Base-by-base conservation (phyloP, 2,888 invertebrate genomes). In the Pristionchus arcanus region DNA sequence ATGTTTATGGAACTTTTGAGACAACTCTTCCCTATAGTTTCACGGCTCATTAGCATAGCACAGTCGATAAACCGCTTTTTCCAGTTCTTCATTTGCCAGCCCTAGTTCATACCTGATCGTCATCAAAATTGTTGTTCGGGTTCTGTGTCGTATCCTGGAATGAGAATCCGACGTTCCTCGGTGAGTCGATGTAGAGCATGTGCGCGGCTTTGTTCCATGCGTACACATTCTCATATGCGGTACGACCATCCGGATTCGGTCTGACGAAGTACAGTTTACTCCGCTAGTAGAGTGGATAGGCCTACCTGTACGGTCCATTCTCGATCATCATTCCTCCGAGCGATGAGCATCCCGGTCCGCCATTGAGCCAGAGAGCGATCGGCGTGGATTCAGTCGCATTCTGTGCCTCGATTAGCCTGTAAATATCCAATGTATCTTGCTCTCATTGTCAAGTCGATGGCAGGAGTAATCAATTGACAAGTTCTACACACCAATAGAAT, bases 151-250 rank as follows among this genome's bases (percentile, higher is more conserved):
- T 95, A 66, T 93, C 94, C 31, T 21, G 81, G 42, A 77, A 88
- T 19, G 96, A 96, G 93, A 95, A 96, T 4, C 96, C 96, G 81
- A 96, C 96, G 87, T 96, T 96, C 53, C 96, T 95, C 42, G 96
- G 96, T 2, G 96, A 95, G 92, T 96, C 96, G 90, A 96, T 91
- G 93, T 95, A 96, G 87, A 96, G 90, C 90, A 96, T 95, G 92
- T 96, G 96, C 16, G 96, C 96, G 21, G 95, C 92, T 37, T 88
- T 88, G n/a, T 88, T 88, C 84, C 84, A 71, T 19, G 84, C 63
- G 85, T 85, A 55, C 15, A 93, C 92, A 91, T 95, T 95, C 90
- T 94, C 93, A 85, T 91, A 93, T 9, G 95, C 90, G 9, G 94
- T 94, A 37, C 90, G 81, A 63, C 94, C 94, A 90, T 95, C 94